Percentiles rank a stretch among this genome's conserved stretches.
Conservation (phyloP, 2,113 vertebrate genomes). For the Oryzias curvinotus region DNA sequence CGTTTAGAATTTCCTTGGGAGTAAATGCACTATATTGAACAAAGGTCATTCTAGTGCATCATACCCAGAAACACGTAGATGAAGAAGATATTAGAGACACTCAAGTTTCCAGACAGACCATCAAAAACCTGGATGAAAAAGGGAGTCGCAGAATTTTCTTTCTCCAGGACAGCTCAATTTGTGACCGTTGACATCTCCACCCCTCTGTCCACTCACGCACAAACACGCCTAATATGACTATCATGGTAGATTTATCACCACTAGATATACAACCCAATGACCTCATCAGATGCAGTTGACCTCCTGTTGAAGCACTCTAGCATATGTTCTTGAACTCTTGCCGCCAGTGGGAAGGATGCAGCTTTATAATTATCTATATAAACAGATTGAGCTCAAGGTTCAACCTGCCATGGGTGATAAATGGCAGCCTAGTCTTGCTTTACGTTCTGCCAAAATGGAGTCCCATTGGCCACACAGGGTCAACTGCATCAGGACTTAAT, state of each 20-base stretch:
- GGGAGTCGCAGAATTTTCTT: not conserved
- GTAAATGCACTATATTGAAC: too few species aligned
- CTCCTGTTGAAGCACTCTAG: constrained; percentile 23
- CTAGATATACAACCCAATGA: constrained; percentile 28
- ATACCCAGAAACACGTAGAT: too few species aligned
- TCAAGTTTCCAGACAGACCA: not conserved
- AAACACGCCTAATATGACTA: constrained; percentile 38
- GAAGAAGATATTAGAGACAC: too few species aligned
- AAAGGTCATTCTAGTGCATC: too few species aligned
- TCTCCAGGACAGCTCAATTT: constrained; percentile 16
- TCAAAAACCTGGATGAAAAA: not conserved
- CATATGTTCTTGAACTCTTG: constrained; percentile 61
- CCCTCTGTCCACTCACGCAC: constrained; percentile 17
- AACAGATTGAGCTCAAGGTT: constrained; percentile 72
- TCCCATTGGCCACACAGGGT: constrained; percentile 49
- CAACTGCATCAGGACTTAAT: constrained; percentile 64
- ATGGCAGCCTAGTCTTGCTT: constrained; percentile 46
- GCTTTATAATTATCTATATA: constrained; percentile 72
- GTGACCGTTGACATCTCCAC: constrained; percentile 10
- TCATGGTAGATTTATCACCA: constrained; percentile 30
- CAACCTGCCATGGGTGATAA: constrained; percentile 71
- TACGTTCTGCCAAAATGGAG: constrained; percentile 54
- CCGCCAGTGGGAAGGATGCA: constrained; percentile 35
- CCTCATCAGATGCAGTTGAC: constrained; percentile 15
- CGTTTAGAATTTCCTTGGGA: too few species aligned